These are phyloP conservation scores for Pelobates cultripes DNA, from an alignment of 2,797 vertebrate species.

Conservation along the genomic window DNA sequence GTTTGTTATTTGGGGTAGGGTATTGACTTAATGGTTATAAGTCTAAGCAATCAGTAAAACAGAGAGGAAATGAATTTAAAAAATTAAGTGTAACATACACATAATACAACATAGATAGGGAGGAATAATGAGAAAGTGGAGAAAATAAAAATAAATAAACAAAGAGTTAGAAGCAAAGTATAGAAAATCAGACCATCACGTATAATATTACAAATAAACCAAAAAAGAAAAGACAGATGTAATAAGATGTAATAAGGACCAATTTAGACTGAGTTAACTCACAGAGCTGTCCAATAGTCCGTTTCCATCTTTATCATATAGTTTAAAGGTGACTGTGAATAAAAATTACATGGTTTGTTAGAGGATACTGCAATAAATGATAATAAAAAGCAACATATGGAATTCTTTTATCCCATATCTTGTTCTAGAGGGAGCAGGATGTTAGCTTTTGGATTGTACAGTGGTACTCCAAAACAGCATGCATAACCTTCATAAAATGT, in stretches of 20 bases:
- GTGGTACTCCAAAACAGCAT: too few relatives aligned
- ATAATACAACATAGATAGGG: too few relatives aligned
- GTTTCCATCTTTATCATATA: constrained; percentile 91
- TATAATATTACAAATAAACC: background rate
- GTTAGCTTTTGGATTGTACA: too few relatives aligned
- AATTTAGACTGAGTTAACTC: constrained; percentile 59
- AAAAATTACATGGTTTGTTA: constrained; percentile 24
- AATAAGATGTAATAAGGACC: background rate
- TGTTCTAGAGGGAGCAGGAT: too few relatives aligned
- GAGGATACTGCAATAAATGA: background rate
- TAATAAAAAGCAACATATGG: background rate
- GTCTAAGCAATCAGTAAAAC: background rate
- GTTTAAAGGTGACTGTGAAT: constrained; percentile 84
- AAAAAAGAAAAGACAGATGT: too few relatives aligned
- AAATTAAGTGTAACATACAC: too few relatives aligned
- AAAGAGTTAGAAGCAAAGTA: background rate
- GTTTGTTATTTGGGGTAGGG: too few relatives aligned
- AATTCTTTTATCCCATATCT: too few relatives aligned
- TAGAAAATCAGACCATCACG: background rate
- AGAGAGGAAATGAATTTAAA: background rate
- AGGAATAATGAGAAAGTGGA: background rate
- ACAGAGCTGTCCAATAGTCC: constrained; percentile 91
- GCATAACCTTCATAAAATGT: too few relatives aligned
- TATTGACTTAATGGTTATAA: too few relatives aligned
- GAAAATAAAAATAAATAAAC: background rate